phyloP scores from a whole-genome alignment of 2,797 vertebrate genomes.

The Fundulus diaphanus region DNA sequence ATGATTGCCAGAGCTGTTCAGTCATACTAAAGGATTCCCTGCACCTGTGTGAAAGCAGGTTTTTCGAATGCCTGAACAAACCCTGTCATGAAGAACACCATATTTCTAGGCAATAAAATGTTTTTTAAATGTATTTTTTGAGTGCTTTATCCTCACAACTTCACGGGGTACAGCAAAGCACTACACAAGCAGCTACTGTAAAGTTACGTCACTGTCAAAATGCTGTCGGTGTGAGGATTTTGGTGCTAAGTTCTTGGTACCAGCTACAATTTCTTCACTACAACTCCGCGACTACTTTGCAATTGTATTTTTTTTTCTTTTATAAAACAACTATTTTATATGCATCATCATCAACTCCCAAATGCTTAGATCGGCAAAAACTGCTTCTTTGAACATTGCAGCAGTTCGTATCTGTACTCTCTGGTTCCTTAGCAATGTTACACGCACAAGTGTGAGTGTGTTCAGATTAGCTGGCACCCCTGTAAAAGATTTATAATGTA shows the following conservation, averaged over 20 bases:
- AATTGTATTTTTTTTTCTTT: background rate
- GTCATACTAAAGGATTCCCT: constrained; percentile 23
- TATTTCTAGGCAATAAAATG: constrained; percentile 55
- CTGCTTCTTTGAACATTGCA: too few species aligned
- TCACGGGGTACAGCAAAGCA: constrained; percentile 68
- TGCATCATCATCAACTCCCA: background rate
- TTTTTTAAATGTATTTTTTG: constrained; percentile 9
- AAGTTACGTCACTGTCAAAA: constrained; percentile 70
- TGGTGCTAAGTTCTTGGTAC: constrained; percentile 52
- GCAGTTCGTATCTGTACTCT: background rate
- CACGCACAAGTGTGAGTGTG: too few species aligned
- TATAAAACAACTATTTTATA: background rate
- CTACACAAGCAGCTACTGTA: constrained; percentile 72
- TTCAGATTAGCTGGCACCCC: background rate
- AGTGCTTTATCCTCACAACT: constrained; percentile 61
- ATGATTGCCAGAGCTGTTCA: constrained; percentile 33
- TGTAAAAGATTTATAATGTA: background rate
- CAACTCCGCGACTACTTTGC: constrained; percentile 11
- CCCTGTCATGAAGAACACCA: constrained; percentile 47
- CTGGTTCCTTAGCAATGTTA: too few species aligned
- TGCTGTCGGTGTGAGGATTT: constrained; percentile 66
- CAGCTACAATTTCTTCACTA: constrained; percentile 62
- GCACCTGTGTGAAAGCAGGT: constrained; percentile 38
- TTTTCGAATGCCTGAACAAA: constrained; percentile 45
- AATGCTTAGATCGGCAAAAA: too few species aligned